Percentiles rank a stretch among this genome's conserved stretches.
These are phyloP conservation scores for Rhodophaea formosa DNA, from an alignment of 2,888 invertebrate genomes.

Conservation along the genomic window DNA sequence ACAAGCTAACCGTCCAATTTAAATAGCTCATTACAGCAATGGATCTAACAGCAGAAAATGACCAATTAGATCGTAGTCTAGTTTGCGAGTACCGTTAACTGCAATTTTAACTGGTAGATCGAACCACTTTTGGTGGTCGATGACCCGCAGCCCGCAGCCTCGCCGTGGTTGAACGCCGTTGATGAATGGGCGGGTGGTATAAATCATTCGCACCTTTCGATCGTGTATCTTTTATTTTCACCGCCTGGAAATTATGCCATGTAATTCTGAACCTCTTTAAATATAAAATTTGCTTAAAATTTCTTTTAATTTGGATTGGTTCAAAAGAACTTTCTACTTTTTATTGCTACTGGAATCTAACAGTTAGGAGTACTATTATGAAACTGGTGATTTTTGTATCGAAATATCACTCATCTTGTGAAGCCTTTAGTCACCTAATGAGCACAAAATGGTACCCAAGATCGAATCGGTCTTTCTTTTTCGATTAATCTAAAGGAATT, in stretches of 20 bases:
- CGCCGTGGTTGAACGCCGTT: slow-evolving; percentile 15
- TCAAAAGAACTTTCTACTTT: no score
- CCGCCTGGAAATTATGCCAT: background rate
- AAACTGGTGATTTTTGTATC: no score
- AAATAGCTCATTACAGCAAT: background rate
- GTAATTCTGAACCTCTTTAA: no score
- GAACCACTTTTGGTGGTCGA: slow-evolving; percentile 51
- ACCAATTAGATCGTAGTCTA: slow-evolving; percentile 42
- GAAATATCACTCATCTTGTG: no score
- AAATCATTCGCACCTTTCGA: slow-evolving; percentile 14
- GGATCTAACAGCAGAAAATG: slow-evolving; percentile 11
- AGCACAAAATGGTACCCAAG: no score
- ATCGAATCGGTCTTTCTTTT: no score
- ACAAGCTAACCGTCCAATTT: slow-evolving; percentile 2
- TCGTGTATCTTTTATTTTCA: slow-evolving; percentile 5
- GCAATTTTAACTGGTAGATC: slow-evolving; percentile 43
- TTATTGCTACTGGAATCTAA: no score
- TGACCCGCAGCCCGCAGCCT: slow-evolving; percentile 38
- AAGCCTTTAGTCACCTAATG: no score
- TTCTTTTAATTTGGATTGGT: no score
- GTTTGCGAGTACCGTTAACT: slow-evolving; percentile 52
- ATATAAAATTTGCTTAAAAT: no score
- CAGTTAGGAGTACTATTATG: no score
- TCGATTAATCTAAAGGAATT: no score
- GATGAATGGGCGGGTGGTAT: slow-evolving; percentile 17